These are phyloP conservation scores for Gallinago jamesoni DNA, from an alignment of 2,113 vertebrate genomes.

Conservation along the genomic window DNA sequence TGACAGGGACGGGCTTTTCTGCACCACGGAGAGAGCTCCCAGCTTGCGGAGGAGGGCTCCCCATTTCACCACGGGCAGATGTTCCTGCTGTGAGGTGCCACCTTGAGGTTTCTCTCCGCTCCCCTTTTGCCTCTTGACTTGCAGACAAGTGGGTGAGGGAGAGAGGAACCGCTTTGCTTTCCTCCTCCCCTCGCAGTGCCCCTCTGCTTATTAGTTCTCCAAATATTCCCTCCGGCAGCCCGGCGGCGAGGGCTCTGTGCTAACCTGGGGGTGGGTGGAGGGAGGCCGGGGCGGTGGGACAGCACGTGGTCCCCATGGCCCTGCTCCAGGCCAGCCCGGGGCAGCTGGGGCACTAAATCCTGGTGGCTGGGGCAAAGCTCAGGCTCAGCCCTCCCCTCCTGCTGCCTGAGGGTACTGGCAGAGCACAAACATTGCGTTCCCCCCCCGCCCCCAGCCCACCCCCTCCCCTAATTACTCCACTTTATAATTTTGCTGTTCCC, in stretches of 20 bases:
- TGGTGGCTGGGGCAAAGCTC: not conserved
- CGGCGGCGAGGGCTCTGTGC: not conserved
- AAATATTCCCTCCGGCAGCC: not conserved
- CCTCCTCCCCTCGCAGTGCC: conserved; percentile 33
- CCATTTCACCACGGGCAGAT: rapidly evolving
- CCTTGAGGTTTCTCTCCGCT: not conserved
- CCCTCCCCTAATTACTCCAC: not conserved
- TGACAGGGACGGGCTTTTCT: not conserved
- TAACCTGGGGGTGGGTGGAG: not conserved
- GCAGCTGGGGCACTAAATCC: not conserved
- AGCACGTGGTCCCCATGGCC: not conserved
- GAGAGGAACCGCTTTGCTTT: not conserved
- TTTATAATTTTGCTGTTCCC: not conserved
- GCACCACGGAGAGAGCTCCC: not conserved
- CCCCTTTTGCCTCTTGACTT: not conserved
- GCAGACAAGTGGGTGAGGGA: not conserved
- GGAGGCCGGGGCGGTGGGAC: not conserved
- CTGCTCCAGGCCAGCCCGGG: not conserved
- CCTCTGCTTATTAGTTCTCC: conserved; percentile 54
- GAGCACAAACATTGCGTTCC: not conserved
- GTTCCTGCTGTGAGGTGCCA: not conserved
- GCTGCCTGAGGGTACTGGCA: rapidly evolving
- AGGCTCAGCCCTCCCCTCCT: not conserved
- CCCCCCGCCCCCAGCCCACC: not conserved
- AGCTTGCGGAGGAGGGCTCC: not conserved